These are phyloP conservation scores for Drosophila orosa DNA, from an alignment of 1,140 invertebrate species.

Conservation along the genomic window DNA sequence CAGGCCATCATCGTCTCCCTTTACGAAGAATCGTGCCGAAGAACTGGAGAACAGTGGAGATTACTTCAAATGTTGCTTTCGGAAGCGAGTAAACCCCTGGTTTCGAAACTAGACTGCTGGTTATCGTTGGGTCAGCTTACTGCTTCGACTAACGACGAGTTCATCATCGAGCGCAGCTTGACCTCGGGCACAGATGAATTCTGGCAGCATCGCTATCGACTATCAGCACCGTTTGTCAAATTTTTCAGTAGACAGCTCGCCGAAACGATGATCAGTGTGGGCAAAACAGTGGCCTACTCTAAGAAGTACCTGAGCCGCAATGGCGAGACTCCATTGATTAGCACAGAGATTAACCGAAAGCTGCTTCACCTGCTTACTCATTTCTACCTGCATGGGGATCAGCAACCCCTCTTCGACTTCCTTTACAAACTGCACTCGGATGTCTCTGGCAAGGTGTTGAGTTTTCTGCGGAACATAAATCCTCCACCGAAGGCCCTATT, in stretches of 20 bases:
- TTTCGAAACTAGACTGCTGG: slow-evolving; percentile 27
- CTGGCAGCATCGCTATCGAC: slow-evolving; percentile 35
- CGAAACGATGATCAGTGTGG: slow-evolving; percentile 23
- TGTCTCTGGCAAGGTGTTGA: slow-evolving; percentile 15
- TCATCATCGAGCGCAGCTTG: slow-evolving; percentile 19
- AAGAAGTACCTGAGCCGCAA: slow-evolving; percentile 16
- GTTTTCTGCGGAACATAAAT: not conserved
- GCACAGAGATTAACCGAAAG: not conserved
- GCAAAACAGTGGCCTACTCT: slow-evolving; percentile 11
- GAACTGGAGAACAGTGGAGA: slow-evolving; percentile 2
- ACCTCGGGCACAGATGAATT: not conserved
- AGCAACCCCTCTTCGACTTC: slow-evolving; percentile 15
- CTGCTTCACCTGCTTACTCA: not conserved
- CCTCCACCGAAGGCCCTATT: slow-evolving; percentile 17
- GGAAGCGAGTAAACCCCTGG: slow-evolving; percentile 11
- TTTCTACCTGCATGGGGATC: slow-evolving; percentile 4
- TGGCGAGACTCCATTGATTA: not conserved
- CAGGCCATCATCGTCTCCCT: slow-evolving; percentile 20
- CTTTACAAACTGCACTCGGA: slow-evolving; percentile 10
- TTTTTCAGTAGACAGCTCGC: slow-evolving; percentile 12
- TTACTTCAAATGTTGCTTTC: slow-evolving; percentile 38
- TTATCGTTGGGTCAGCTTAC: slow-evolving; percentile 14
- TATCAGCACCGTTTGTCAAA: slow-evolving; percentile 12
- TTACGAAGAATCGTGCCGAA: slow-evolving; percentile 11
- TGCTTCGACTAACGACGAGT: slow-evolving; percentile 2